Base-by-base conservation (phyloP, 35 echinoderm and acorn worm genomes). In the Lytechinus variegatus region DNA sequence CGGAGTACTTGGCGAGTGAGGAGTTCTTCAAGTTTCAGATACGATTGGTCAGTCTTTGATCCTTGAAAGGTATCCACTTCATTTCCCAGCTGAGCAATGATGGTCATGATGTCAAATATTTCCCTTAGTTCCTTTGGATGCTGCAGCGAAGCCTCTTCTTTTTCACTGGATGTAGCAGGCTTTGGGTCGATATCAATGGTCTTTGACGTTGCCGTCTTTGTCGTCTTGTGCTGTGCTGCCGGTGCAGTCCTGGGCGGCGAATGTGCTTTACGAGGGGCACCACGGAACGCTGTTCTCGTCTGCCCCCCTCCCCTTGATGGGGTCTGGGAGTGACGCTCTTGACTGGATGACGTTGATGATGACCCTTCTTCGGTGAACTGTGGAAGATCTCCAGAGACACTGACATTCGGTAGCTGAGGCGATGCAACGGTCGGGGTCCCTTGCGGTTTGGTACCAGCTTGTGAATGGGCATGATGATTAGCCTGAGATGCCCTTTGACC, bases 1-100 rank as follows among this genome's bases (percentile, higher is more conserved):
- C 96, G 52, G 9, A 97, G 61, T 61, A 97, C 56, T 54, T 97
- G 94, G 28, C 97, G 91, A 52, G 94, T 97, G n/a, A 97, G 86
- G 27, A 97, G 79, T 89, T 97, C 97, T 79, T 97, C 97, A 16
- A 97, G 60, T 53, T 54, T 56, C 1, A 96, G 94, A 56, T 97
- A 97, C 10, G 94, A 54, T 86, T 96, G 96, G 92, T 95, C 95
- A 3, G 24, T 28, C 52, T 95, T 94, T 54, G 19, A 95, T 52
- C 97, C 97, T 5, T 9, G 12, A 61, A 97, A 97, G 60, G 55
- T 55, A 27, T 96, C 97, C n/a, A 96, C 94, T 52, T 95, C 27
- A 44, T 94, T 53, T 51, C 94, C 94, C 27, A 97, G 27, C 86
- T 55, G 16, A 4, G 89, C 91, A 10, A 95, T 96, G 3, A 87